Percentiles rank a stretch among this genome's conserved stretches.
Evolutionary conservation across 2,888 invertebrate genomes (phyloP).

Genomic region (Ischnus inquisitorius): DNA sequence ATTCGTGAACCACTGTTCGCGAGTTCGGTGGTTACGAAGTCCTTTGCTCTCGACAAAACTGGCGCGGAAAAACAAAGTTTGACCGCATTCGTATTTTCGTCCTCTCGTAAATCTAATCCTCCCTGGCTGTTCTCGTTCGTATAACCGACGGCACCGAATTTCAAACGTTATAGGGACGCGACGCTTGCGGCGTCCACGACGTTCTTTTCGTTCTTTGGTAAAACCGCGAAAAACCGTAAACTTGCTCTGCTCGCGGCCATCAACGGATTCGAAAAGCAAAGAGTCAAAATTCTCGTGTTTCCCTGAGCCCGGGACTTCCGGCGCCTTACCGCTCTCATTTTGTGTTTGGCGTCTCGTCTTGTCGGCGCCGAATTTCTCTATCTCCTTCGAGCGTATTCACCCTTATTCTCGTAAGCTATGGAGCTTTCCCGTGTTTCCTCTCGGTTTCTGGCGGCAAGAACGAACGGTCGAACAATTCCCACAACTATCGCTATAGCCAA

Average conservation of each 20-base stretch:
- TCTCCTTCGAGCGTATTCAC: constrained; percentile 13
- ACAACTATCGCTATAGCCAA: not conserved
- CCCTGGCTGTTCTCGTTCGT: not conserved
- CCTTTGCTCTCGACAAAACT: not conserved
- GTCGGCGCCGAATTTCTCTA: constrained; percentile 47
- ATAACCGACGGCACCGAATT: constrained; percentile 36
- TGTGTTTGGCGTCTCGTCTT: constrained; percentile 42
- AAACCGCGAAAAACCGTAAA: constrained; percentile 28
- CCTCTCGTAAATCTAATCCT: constrained; percentile 13
- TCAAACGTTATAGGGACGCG: constrained; percentile 18
- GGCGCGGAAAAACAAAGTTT: constrained; percentile 19
- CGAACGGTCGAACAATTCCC: constrained; percentile 36
- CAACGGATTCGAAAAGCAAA: constrained; percentile 2
- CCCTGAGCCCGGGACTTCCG: constrained; percentile 53
- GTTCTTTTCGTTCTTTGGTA: not conserved
- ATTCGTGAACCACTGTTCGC: no score
- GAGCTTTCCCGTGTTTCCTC: constrained; percentile 33
- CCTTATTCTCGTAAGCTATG: constrained; percentile 7
- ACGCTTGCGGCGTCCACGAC: no score
- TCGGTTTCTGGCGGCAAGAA: constrained; percentile 26
- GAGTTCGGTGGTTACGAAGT: no score
- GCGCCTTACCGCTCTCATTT: constrained; percentile 56
- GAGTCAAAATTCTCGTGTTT: constrained; percentile 14
- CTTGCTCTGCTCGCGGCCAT: not conserved
- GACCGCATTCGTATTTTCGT: constrained; percentile 1